phyloP scores from a whole-genome alignment of 1,140 invertebrate genomes.

The Heliconius melpomene region DNA sequence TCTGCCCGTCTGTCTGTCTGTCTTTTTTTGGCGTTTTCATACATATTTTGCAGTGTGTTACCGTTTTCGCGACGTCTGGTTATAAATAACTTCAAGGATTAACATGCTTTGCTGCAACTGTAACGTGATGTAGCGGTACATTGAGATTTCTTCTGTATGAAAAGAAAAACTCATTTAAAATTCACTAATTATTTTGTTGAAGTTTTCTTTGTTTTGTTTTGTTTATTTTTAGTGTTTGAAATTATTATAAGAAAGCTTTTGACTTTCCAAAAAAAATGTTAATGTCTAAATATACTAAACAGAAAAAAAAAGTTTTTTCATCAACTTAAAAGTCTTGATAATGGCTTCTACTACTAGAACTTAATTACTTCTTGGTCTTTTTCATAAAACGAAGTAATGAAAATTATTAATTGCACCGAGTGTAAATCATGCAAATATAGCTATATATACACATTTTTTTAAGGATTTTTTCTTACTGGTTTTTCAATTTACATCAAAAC shows the following conservation, averaged over 20 bases:
- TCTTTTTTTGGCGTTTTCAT: conserved; percentile 57
- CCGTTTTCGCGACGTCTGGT: conserved; percentile 50
- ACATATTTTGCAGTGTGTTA: conserved; percentile 55
- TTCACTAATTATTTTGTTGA: conserved; percentile 11
- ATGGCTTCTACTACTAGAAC: too few species aligned
- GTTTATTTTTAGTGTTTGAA: neutral
- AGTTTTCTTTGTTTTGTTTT: neutral
- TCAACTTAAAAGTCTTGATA: too few species aligned
- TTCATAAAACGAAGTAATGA: too few species aligned
- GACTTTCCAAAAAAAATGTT: too few species aligned
- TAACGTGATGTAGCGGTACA: conserved; percentile 26
- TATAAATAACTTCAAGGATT: conserved; percentile 52
- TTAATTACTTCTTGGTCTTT: too few species aligned
- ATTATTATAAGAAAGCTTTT: neutral
- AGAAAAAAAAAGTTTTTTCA: too few species aligned
- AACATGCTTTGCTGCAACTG: conserved; percentile 35
- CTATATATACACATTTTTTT: too few species aligned
- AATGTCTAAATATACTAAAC: too few species aligned
- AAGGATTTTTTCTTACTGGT: too few species aligned
- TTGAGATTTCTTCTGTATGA: conserved; percentile 30
- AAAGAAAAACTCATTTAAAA: conserved; percentile 32
- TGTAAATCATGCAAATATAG: too few species aligned
- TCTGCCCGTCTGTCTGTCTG: conserved; percentile 52
- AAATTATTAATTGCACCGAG: too few species aligned
- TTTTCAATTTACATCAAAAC: too few species aligned